These are phyloP conservation scores for Pituophis catenifer DNA, from an alignment of 2,113 vertebrate genomes.

Conservation along the genomic window DNA sequence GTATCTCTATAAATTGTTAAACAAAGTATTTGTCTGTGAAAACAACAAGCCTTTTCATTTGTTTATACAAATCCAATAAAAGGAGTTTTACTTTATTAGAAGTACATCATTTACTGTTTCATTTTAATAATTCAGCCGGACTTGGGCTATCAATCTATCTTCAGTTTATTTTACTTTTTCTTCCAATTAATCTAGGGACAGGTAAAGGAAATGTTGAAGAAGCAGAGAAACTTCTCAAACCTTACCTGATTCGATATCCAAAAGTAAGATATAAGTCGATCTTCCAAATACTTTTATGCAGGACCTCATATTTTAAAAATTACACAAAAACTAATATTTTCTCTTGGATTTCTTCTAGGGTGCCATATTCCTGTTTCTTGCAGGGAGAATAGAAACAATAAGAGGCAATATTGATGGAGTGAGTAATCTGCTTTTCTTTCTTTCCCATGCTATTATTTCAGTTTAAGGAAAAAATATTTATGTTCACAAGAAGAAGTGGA, in stretches of 20 bases:
- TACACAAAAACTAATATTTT: slow-evolving; percentile 54
- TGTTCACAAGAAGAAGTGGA: background rate
- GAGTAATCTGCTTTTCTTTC: slow-evolving; percentile 60
- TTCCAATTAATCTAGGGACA: slow-evolving; percentile 76
- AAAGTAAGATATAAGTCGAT: slow-evolving; percentile 74
- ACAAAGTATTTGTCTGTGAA: background rate
- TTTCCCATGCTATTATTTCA: slow-evolving; percentile 14
- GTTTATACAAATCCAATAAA: background rate
- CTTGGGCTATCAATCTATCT: background rate
- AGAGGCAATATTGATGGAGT: slow-evolving; percentile 94
- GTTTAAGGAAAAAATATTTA: background rate
- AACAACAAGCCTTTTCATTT: background rate
- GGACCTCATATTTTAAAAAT: slow-evolving; percentile 24
- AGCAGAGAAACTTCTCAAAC: slow-evolving; percentile 87
- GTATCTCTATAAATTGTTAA: background rate
- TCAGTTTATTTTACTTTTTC: slow-evolving; percentile 39
- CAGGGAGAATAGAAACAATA: slow-evolving; percentile 94
- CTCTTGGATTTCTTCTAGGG: slow-evolving; percentile 77
- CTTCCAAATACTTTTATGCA: background rate
- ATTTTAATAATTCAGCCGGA: background rate
- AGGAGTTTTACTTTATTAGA: background rate
- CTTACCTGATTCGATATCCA: slow-evolving; percentile 90
- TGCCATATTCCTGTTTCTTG: slow-evolving; percentile 97
- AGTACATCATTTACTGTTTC: background rate
- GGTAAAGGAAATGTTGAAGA: slow-evolving; percentile 92